Evolutionary conservation across 1,140 invertebrate species (phyloP), one percentile per base, ranked within the genome.

Genomic region (Pogonognathellus flavescens): DNA sequence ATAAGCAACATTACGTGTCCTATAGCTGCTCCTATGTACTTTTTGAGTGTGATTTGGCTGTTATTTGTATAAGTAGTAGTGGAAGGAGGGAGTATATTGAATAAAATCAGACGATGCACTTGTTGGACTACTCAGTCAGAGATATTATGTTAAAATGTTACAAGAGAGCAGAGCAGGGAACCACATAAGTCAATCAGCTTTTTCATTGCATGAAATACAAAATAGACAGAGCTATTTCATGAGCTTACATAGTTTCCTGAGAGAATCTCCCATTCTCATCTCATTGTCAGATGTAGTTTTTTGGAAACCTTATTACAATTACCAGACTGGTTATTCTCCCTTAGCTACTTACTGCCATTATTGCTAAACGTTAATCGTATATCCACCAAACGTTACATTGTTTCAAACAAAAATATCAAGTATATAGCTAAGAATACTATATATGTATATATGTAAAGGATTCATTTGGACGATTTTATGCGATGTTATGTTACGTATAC

Each of bases 111-210:
- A 20, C 22, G 62, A 66, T 66, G 62, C 62, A 66, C 62, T 66
- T 66, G 62, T 66, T 66, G 62, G 62, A 14, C 25, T 66, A 66
- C 22, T 25, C 62, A 66, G 20, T 66, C 60, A 41, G 62, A 66
- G 22, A 66, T 25, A 14, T 31, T 66, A 14, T 66, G 60, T 66
- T 66, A 66, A 11, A 16, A 55, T 66, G 62, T 20, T 66, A 13
- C 62, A 13, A 18, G n/a, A 20, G n/a, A 60, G 25, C n/a, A 66
- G 59, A 66, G 25, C 62, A 66, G 62, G 22, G 62, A 66, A 66
- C 62, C 62, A 66, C 62, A 66, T 66, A 66, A 66, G 62, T 66
- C 62, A 66, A 66, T 66, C 62, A 66, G 62, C 62, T 66, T 66
- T 66, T 66, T 66, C 62, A 66, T 66, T 25, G 62, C 62, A 66